Conservation (phyloP, 2,113 vertebrate genomes). For the Xenopus tropicalis region DNA sequence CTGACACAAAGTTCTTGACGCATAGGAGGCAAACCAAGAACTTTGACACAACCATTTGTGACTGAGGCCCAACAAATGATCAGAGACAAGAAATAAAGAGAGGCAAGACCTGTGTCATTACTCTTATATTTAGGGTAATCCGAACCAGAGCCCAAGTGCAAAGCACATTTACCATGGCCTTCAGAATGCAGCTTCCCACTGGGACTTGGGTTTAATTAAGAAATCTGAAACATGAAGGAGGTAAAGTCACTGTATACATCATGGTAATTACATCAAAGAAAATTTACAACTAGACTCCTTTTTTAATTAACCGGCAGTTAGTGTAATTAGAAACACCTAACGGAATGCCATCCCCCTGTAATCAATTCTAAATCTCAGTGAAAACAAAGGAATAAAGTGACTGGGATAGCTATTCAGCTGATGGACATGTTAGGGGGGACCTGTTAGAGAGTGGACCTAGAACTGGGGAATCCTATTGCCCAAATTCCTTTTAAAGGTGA, state of each 20-base stretch:
- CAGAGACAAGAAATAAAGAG: background rate
- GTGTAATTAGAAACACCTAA: slow-evolving; percentile 34
- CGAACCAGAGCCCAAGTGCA: background rate
- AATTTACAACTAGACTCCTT: slow-evolving; percentile 37
- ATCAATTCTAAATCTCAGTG: slow-evolving; percentile 21
- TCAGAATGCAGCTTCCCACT: slow-evolving; percentile 11
- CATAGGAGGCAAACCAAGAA: no score
- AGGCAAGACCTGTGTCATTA: background rate
- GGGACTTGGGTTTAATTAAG: slow-evolving; percentile 23
- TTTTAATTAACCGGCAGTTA: slow-evolving; percentile 35
- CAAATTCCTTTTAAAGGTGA: no score
- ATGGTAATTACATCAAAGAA: slow-evolving; percentile 33
- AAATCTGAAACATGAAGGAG: no score
- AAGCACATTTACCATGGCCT: slow-evolving; percentile 13
- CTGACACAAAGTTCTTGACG: no score
- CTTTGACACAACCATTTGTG: background rate
- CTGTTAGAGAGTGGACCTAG: background rate
- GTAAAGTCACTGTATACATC: background rate
- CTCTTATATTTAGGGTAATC: slow-evolving; percentile 1
- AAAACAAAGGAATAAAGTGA: slow-evolving; percentile 4
- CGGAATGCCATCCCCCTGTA: slow-evolving; percentile 16
- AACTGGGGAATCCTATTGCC: background rate
- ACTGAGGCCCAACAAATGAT: background rate
- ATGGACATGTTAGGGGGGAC: background rate
- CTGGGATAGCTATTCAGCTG: background rate